Base-by-base conservation (phyloP, 2,888 invertebrate species). In the Ashinkailepas kermadecensis region DNA sequence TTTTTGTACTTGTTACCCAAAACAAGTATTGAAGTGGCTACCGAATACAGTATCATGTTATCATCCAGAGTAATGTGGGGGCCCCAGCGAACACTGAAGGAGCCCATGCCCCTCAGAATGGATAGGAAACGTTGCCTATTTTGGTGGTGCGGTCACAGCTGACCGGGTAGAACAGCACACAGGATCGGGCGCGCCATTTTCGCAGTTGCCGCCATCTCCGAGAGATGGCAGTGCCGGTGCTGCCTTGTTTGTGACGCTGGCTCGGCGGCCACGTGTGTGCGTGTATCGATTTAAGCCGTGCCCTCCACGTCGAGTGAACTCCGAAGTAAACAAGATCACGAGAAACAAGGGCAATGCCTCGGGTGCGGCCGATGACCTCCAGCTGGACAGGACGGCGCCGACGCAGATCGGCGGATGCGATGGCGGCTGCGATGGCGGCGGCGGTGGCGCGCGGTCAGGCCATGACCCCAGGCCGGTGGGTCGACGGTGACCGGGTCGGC, bases 311-410 rank as follows among this genome's bases (percentile, higher is more conserved):
- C 23, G 70, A 39, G 39, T 70, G 70, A 70, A 70, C 70, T 70
- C 39, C 15, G 70, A 13, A 70, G 70, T 39, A 80, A 57, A 80
- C 62, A 80, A 80, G 80, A 80, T 62, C 59, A 80, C 59, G 80
- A 80, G 39, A 39, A 25, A 39, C 62, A 80, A 80, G 80, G 64
- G 64, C 58, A 56, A 58, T 21, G 64, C 59, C 39, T 80, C 59
- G 21, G 23, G 18, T 13, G 23, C 64, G 80, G 80, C 13, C 70
- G 15, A 13, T 70, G 70, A 70, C 67, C 70, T 15, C 70, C 7
- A 39, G 6, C 39, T 4, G 39, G 39, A 39, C 39, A 12, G 6
- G 11, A 25, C 70, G 39, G 70, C 12, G 65, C 10, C n/a, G n/a
- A 39, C 39, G 39, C 39, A 4, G 39, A 39, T 39, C 39, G 70